Conservation (phyloP, 1,140 invertebrate genomes). For the Macrobrachium rosenbergii region DNA sequence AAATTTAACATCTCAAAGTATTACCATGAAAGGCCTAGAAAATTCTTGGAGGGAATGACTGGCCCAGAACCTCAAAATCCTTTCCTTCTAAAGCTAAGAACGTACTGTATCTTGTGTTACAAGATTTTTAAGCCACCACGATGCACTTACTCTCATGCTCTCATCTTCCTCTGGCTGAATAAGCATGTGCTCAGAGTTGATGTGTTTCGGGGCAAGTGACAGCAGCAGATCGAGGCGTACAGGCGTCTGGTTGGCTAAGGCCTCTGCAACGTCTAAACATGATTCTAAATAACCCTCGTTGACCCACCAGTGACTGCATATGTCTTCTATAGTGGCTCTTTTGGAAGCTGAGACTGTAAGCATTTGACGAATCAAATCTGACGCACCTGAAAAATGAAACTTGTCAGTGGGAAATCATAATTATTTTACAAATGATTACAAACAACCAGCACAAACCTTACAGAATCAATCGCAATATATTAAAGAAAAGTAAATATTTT, state of each 20-base stretch:
- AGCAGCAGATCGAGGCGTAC: slow-evolving; percentile 90
- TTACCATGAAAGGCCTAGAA: too few species aligned
- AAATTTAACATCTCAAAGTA: too few species aligned
- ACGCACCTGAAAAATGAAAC: slow-evolving; percentile 81
- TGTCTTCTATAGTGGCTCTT: slow-evolving; percentile 92
- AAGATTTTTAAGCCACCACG: too few species aligned
- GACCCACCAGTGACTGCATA: slow-evolving; percentile 93
- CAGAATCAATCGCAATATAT: too few species aligned
- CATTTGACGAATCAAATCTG: slow-evolving; percentile 93
- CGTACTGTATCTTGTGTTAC: too few species aligned
- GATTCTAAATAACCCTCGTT: slow-evolving; percentile 88
- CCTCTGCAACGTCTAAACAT: slow-evolving; percentile 88
- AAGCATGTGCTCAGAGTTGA: slow-evolving; percentile 66
- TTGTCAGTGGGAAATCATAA: not conserved
- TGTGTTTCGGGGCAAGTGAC: slow-evolving; percentile 79
- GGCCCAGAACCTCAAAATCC: too few species aligned
- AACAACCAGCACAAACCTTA: too few species aligned
- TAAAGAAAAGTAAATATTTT: too few species aligned
- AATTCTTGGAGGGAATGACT: too few species aligned
- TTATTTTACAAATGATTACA: too few species aligned
- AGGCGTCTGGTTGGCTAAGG: slow-evolving; percentile 89
- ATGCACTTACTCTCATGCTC: slow-evolving; percentile 43
- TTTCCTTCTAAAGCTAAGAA: too few species aligned
- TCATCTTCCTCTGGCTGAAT: slow-evolving; percentile 66
- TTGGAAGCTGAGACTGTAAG: slow-evolving; percentile 90